Conservation (phyloP, 2,888 invertebrate genomes). For the Clunio marinus region DNA sequence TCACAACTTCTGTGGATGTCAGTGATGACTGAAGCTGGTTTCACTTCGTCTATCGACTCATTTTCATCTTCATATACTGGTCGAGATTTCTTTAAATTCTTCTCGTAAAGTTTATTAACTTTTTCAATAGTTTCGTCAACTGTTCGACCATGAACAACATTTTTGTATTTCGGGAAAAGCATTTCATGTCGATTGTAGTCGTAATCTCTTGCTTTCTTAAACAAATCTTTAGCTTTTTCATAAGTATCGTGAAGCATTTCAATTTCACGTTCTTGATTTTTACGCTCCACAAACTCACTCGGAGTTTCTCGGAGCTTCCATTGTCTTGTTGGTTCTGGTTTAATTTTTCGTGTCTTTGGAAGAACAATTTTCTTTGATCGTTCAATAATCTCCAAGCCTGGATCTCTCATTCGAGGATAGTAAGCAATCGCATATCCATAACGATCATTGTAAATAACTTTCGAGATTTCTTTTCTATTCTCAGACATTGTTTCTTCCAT, state of each 20-base stretch:
- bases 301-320: slow-evolving; percentile 24
- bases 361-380: slow-evolving; percentile 20
- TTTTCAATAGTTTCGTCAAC: slow-evolving; percentile 22
- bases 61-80: neutral
- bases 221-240: slow-evolving; percentile 25
- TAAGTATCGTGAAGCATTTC: slow-evolving; percentile 26
- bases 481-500: neutral
- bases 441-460: slow-evolving; percentile 29
- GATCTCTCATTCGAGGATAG: neutral
- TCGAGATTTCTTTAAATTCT: neutral
- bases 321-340: slow-evolving; percentile 19
- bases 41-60: too few relatives aligned
- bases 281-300: slow-evolving; percentile 26
- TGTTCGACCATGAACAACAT: slow-evolving; percentile 5
- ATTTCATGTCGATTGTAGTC: slow-evolving; percentile 32
- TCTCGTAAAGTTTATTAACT: slow-evolving; percentile 25
- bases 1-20: slow-evolving; percentile 28
- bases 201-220: slow-evolving; percentile 28
- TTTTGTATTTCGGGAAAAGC: slow-evolving; percentile 27
- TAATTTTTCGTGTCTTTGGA: neutral
- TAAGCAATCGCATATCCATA: slow-evolving; percentile 34
- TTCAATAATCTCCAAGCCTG: slow-evolving; percentile 23
- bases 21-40: slow-evolving; percentile 3
- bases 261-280: slow-evolving; percentile 27
- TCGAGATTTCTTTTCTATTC: slow-evolving; percentile 12